Conservation (phyloP, 2,113 vertebrate genomes). For the Passer montanus region DNA sequence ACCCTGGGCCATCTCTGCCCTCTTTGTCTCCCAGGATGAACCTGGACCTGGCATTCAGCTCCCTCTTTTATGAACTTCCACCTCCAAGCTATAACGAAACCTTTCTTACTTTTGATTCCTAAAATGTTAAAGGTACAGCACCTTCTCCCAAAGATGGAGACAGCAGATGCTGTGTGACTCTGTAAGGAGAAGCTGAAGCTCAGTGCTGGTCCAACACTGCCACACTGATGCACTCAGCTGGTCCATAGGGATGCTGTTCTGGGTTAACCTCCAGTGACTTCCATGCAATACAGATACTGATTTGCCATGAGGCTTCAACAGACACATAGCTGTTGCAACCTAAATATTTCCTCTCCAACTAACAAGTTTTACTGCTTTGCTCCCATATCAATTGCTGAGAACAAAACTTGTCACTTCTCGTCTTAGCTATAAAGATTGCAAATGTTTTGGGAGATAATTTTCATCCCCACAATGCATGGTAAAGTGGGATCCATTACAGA, state of each 20-base stretch:
- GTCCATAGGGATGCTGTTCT: background rate
- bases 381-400: background rate
- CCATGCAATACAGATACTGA: background rate
- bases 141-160: background rate
- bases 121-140: background rate
- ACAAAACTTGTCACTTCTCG: background rate
- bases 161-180: background rate
- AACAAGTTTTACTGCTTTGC: background rate
- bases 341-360: background rate
- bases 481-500: background rate
- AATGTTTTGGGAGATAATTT: background rate
- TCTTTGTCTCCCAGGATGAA: background rate
- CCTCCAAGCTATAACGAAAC: background rate
- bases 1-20: background rate
- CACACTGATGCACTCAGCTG: background rate
- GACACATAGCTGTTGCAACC: background rate
- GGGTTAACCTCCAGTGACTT: background rate
- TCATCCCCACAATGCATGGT: background rate
- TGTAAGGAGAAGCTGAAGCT: background rate
- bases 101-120: background rate
- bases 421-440: background rate
- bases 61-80: background rate
- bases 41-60: background rate
- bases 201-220: background rate
- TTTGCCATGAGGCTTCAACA: background rate